Evolutionary conservation across 2,797 vertebrate species (phyloP), one percentile per base, ranked within the genome.

Genomic region (Ceryle rudis): DNA sequence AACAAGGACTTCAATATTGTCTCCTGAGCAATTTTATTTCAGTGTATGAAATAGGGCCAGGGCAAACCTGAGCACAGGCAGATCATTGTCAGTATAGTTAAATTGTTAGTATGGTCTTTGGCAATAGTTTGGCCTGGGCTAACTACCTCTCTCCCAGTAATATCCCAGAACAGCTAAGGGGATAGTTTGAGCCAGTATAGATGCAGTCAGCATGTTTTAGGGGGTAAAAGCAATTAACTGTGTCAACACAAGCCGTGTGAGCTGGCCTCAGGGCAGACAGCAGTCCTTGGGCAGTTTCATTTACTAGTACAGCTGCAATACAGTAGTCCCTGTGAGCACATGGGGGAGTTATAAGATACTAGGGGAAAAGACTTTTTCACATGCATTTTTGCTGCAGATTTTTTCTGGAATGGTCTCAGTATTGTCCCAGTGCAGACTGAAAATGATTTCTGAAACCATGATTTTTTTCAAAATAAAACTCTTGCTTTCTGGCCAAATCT

Each of bases 261-360:
- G 51, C 66, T 95, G 90, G 93, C 92, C 81, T 84, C 31, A 20
- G 90, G 90, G 91, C 94, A 93, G 93, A 83, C 83, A 95, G 88
- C 66, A 66, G 64, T 94, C 93, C 88, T 94, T 60, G 71, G 93
- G 74, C 88, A 92, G 90, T 95, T 95, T 87, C 78, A 62, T 73
- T 93, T 93, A 93, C 86, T 77, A 93, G 90, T 84, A 80, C 92
- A 96, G 92, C 93, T 97, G 95, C 95, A 97, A 96, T 96, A 97
- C 95, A 93, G 95, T 96, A 97, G 95, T 96, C 96, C 96, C 96
- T 83, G 62, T 86, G 96, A 97, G 96, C 88, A 80, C 92, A 73
- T 89, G 81, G 71, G 80, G 66, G 92, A 96, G 94, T 97, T 89
- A 95, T 39, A 92, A 81, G 94, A 96, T 95, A 95, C 92, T 79